Percentiles rank a stretch among this genome's conserved stretches.
phyloP scores from a whole-genome alignment of 2,888 invertebrate genomes.

The Leucozona laternaria region DNA sequence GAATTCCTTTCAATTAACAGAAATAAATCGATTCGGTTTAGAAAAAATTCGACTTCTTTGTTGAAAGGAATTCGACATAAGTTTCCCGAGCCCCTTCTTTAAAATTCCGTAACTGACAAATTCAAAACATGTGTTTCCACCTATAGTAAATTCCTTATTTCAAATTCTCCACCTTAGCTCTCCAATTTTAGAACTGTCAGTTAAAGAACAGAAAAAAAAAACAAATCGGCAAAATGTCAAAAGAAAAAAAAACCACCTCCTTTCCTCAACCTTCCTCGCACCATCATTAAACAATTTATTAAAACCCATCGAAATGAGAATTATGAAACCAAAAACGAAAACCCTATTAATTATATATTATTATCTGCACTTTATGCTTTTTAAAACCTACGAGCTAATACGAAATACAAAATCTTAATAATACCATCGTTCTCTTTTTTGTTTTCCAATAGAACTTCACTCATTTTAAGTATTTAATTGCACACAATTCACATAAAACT shows the following conservation, averaged over 20 bases:
- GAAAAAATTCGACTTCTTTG: too few relatives aligned
- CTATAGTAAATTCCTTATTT: not conserved
- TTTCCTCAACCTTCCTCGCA: not conserved
- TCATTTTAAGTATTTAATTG: slow-evolving; percentile 11
- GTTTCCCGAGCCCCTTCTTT: too few relatives aligned
- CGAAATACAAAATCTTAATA: not conserved
- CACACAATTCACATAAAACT: not conserved
- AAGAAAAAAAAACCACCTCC: slow-evolving; percentile 1
- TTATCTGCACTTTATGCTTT: not conserved
- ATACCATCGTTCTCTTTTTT: slow-evolving; percentile 13
- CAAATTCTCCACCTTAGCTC: slow-evolving; percentile 1
- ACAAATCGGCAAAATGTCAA: slow-evolving; percentile 21
- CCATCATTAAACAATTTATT: too few relatives aligned
- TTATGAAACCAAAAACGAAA: not conserved
- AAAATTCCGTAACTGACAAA: not conserved
- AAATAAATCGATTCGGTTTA: too few relatives aligned
- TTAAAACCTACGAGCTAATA: not conserved
- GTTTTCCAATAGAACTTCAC: slow-evolving; percentile 9
- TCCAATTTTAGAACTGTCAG: slow-evolving; percentile 17
- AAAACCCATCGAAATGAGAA: not conserved
- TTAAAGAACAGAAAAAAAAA: slow-evolving; percentile 10
- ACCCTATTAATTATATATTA: not conserved
- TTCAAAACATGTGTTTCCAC: slow-evolving; percentile 15
- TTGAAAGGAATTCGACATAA: too few relatives aligned
- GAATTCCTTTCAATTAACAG: too few relatives aligned